A percentile compares a stretch with the other conserved stretches of the same genome.
Conservation (phyloP, 2,797 vertebrate species). For the Hapalemur alaotrensis region DNA sequence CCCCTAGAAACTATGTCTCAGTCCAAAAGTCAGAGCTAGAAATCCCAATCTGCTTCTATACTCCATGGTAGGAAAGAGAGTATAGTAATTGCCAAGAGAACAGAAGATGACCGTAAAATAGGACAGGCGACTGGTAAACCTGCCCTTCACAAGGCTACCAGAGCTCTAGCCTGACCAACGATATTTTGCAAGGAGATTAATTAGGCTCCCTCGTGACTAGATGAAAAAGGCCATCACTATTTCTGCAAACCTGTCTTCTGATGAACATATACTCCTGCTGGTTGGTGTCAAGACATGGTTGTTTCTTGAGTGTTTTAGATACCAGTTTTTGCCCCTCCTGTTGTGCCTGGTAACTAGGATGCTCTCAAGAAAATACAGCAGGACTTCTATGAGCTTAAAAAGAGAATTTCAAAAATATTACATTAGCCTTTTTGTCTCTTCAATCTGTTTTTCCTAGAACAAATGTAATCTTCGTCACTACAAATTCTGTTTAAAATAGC, state of each 20-base stretch:
- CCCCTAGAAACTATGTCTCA: not conserved
- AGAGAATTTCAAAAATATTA: conserved; percentile 70
- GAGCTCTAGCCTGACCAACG: not conserved
- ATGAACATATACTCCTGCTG: not conserved
- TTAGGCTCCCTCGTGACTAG: not conserved
- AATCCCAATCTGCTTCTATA: not conserved
- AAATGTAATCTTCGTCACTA: conserved; percentile 66
- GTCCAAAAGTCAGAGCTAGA: not conserved
- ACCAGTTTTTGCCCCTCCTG: conserved; percentile 62
- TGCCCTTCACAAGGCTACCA: not conserved
- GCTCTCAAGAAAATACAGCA: conserved; percentile 73
- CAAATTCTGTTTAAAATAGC: conserved; percentile 75
- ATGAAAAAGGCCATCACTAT: not conserved
- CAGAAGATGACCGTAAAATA: not conserved
- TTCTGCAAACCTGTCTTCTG: not conserved
- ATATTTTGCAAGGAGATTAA: not conserved
- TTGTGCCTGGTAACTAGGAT: conserved; percentile 78
- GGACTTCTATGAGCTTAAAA: conserved; percentile 49
- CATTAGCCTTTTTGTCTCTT: conserved; percentile 70
- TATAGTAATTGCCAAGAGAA: not conserved
- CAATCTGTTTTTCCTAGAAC: conserved; percentile 67
- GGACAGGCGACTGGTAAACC: not conserved
- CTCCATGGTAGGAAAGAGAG: not conserved
- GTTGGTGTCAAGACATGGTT: not conserved
- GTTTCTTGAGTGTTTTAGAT: conserved; percentile 47